phyloP scores from a whole-genome alignment of 1,140 invertebrate genomes.

The Drosophila quadrilineata region DNA sequence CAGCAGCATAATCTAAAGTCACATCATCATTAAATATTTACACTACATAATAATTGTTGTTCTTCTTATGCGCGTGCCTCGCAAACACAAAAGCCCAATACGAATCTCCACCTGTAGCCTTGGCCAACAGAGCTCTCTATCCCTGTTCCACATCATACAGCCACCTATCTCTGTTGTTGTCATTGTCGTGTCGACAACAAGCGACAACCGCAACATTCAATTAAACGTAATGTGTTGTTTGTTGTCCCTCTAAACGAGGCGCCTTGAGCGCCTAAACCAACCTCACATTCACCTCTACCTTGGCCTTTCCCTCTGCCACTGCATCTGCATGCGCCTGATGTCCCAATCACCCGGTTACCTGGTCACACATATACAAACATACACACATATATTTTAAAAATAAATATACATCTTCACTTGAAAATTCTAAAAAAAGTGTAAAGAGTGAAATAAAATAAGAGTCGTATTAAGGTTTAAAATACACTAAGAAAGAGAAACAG shows the following conservation, averaged over 20 bases:
- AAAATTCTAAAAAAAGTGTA: slow-evolving; percentile 47
- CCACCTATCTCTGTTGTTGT: background rate
- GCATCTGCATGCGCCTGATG: too few species aligned
- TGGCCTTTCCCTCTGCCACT: too few species aligned
- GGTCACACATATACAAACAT: too few species aligned
- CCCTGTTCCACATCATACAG: background rate
- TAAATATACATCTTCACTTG: slow-evolving; percentile 74
- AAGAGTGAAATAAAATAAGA: slow-evolving; percentile 55
- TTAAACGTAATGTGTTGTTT: slow-evolving; percentile 78
- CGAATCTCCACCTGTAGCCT: background rate
- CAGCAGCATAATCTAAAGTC: slow-evolving; percentile 68
- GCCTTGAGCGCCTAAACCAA: background rate
- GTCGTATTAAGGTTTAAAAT: slow-evolving; percentile 37
- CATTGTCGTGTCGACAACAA: slow-evolving; percentile 16
- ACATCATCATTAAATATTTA: slow-evolving; percentile 79
- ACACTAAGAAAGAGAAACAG: slow-evolving; percentile 8
- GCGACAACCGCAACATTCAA: slow-evolving; percentile 73
- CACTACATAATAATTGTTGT: slow-evolving; percentile 76
- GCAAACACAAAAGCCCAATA: slow-evolving; percentile 28
- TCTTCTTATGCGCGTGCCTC: slow-evolving; percentile 46
- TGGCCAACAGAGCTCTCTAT: slow-evolving; percentile 3
- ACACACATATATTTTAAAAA: slow-evolving; percentile 42
- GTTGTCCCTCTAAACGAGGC: slow-evolving; percentile 55
- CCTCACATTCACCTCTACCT: background rate
- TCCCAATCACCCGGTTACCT: too few species aligned